These are phyloP conservation scores for Mycetomoellerius zeteki DNA, from an alignment of 1,140 invertebrate genomes.

Conservation along the genomic window DNA sequence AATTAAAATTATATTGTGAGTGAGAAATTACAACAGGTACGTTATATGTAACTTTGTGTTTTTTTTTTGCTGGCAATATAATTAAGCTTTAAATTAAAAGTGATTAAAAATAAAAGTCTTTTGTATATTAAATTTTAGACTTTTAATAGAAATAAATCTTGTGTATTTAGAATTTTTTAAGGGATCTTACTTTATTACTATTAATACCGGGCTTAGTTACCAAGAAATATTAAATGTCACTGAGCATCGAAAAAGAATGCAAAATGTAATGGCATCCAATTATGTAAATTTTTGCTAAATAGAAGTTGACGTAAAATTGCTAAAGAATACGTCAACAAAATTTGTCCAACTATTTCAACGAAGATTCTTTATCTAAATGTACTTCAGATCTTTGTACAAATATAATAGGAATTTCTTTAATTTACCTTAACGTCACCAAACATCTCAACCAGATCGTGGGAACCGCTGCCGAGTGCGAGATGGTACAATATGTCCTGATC, in stretches of 20 bases:
- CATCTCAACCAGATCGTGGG: slow-evolving; percentile 97
- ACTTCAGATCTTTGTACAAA: neutral
- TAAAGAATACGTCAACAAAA: neutral
- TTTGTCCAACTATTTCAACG: neutral
- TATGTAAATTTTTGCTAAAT: neutral
- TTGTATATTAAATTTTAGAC: neutral
- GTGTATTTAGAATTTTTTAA: neutral
- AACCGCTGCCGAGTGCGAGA: slow-evolving; percentile 95
- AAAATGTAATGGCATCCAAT: neutral
- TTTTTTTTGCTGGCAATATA: too few relatives aligned
- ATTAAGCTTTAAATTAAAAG: neutral
- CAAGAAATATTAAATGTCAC: neutral
- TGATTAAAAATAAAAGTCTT: neutral
- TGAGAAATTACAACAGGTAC: too few relatives aligned
- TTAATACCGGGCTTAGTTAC: neutral
- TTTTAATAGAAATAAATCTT: neutral
- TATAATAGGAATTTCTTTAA: neutral
- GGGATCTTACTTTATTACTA: neutral
- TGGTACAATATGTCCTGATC: slow-evolving; percentile 98
- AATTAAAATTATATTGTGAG: too few relatives aligned
- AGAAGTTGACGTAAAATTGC: neutral
- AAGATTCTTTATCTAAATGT: neutral
- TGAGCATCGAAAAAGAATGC: neutral
- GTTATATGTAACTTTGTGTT: too few relatives aligned
- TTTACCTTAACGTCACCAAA: slow-evolving; percentile 98